A percentile compares a stretch with the other conserved stretches of the same genome.
Conservation (phyloP, 2,888 invertebrate species). For the Lampropteryx suffumata region DNA sequence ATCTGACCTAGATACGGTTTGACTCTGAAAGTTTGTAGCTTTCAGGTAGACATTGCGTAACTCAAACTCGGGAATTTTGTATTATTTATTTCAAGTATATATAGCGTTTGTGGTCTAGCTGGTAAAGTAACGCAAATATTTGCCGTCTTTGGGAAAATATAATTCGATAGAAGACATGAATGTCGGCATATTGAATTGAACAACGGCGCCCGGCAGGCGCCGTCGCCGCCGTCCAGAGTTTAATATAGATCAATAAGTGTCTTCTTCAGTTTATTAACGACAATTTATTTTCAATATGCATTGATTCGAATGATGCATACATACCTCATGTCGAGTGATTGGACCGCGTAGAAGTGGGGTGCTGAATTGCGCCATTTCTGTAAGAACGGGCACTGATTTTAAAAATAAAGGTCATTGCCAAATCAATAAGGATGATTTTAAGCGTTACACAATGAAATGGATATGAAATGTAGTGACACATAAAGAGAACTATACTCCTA, state of each 20-base stretch:
- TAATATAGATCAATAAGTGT: slow-evolving; percentile 72
- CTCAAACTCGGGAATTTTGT: neutral
- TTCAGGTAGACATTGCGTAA: neutral
- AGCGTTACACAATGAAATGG: slow-evolving; percentile 3
- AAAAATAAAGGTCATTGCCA: slow-evolving; percentile 11
- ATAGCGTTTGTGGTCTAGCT: neutral
- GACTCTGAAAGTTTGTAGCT: neutral
- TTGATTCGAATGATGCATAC: slow-evolving; percentile 42
- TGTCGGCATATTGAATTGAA: slow-evolving; percentile 54
- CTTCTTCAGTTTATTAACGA: slow-evolving; percentile 57
- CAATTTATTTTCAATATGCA: slow-evolving; percentile 65
- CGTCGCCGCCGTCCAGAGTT: slow-evolving; percentile 54
- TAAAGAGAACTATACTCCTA: too few relatives aligned
- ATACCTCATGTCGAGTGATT: slow-evolving; percentile 75
- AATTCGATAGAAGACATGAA: neutral
- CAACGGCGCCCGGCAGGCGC: slow-evolving; percentile 49
- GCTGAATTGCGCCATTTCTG: slow-evolving; percentile 80
- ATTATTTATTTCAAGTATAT: too few relatives aligned
- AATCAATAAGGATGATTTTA: neutral
- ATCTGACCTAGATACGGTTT: neutral
- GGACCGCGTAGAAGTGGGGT: slow-evolving; percentile 72
- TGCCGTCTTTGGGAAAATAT: neutral
- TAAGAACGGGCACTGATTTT: slow-evolving; percentile 42
- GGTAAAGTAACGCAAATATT: neutral
- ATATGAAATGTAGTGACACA: neutral